Percentiles rank a stretch among this genome's conserved stretches.
Conservation (phyloP, 2,888 invertebrate species). For the Oxystoma pomonae region DNA sequence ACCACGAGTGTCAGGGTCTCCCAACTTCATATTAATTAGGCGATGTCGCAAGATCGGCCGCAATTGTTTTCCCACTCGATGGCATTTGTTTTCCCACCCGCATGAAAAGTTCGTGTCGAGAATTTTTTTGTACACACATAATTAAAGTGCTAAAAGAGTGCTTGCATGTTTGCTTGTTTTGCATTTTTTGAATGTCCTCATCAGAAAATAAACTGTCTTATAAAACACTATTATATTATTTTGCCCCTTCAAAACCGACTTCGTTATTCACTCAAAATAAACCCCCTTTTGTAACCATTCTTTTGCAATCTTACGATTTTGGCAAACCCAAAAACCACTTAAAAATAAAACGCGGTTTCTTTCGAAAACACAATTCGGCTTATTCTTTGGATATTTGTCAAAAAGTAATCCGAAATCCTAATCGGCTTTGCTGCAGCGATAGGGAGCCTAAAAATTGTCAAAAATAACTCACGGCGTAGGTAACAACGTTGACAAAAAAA, state of each 20-base stretch:
- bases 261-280: too few relatives aligned
- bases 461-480: too few relatives aligned
- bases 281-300: too few relatives aligned
- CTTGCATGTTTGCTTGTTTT: neutral
- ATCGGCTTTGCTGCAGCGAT: slow-evolving; percentile 1
- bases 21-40: too few relatives aligned
- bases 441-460: slow-evolving; percentile 22
- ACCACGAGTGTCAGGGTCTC: too few relatives aligned
- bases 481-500: slow-evolving; percentile 18
- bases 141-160: neutral
- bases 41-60: neutral
- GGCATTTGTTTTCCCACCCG: neutral
- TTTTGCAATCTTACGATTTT: neutral
- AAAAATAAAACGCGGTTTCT: slow-evolving; percentile 20
- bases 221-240: too few relatives aligned
- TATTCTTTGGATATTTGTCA: slow-evolving; percentile 16
- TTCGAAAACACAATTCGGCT: slow-evolving; percentile 17
- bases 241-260: too few relatives aligned
- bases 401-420: neutral
- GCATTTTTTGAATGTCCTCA: neutral
- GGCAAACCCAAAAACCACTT: slow-evolving; percentile 21
- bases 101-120: neutral
- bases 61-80: neutral
- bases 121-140: neutral
- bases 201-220: too few relatives aligned